Conservation (phyloP, 2,113 vertebrate genomes). For the Peromyscus leucopus region DNA sequence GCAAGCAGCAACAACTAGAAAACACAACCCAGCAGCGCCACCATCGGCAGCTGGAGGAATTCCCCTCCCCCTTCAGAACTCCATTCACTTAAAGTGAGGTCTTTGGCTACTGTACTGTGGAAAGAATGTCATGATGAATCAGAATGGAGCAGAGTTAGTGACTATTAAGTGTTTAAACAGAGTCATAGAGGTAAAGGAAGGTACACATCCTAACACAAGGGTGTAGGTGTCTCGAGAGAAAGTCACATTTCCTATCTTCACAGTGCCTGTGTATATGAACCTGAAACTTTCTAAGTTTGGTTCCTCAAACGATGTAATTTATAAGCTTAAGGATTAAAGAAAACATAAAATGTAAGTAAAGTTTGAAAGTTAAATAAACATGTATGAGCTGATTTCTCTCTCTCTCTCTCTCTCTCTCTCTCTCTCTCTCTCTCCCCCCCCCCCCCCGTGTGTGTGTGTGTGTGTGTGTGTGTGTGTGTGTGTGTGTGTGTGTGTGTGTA, state of each 20-base stretch:
- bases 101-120: too few relatives aligned
- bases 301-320: not conserved
- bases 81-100: not conserved
- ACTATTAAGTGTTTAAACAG: not conserved
- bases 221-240: not conserved
- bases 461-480: not conserved
- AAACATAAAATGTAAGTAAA: not conserved
- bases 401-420: not conserved
- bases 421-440: not conserved
- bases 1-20: not conserved
- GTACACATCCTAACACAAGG: not conserved
- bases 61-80: not conserved
- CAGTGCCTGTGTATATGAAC: not conserved
- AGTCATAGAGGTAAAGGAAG: not conserved
- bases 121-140: not conserved
- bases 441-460: not conserved
- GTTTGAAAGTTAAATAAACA: not conserved
- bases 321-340: not conserved
- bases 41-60: not conserved
- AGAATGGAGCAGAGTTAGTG: not conserved
- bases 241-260: not conserved
- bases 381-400: not conserved
- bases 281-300: not conserved
- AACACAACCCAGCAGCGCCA: too few relatives aligned
- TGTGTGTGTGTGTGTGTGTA: not conserved